Base-by-base conservation (phyloP, 1,140 invertebrate species). In the Aphaenogaster rudis region DNA sequence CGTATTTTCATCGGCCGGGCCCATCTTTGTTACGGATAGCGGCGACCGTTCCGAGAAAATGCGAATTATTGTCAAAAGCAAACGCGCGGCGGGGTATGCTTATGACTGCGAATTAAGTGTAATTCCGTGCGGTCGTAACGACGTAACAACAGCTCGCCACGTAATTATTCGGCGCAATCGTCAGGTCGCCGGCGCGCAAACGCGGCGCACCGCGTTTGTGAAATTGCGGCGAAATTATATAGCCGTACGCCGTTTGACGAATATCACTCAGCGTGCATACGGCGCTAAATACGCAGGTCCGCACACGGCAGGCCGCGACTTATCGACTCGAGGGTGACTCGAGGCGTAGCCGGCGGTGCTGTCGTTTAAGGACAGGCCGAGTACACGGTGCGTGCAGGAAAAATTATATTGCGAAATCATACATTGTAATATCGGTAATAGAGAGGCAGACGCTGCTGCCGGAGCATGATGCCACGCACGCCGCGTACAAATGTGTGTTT, bases 221-320 rank as follows among this genome's bases (percentile, higher is more conserved):
- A 91, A 91, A 91, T 91, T 90, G 86, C 77, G 63, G 48, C 86
- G 74, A 91, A 91, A 91, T 91, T 90, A 91, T 69, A 86, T 69
- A 86, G 86, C 80, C 59, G 42, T 64, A 21, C 63, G 33, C 17
- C 63, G 72, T 91, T 91, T 90, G 57, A 91, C 71, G 59, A 88
- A 88, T 91, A 91, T 88, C 86, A 91, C 36, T 88, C 66, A 85
- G 28, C 57, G 86, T 88, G 77, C 45, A 77, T 59, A 77, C 66
- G 52, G 63, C 21, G 69, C 33, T 85, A 85, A 90, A 90, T 88
- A 74, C 61, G 57, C 54, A 74, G 54, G 54, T 13, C 39, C 33
- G 42, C n/a, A 45, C 36, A 21, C 13, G 52, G 36, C 28, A 9
- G 48, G 42, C 28, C 7, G 8, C 48, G 63, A 64, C 80, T 84